Evolutionary conservation across 30 jellyfish, hydroid and myxozoan genomes (phyloP).

Genomic region (Rhopilema esculentum): DNA sequence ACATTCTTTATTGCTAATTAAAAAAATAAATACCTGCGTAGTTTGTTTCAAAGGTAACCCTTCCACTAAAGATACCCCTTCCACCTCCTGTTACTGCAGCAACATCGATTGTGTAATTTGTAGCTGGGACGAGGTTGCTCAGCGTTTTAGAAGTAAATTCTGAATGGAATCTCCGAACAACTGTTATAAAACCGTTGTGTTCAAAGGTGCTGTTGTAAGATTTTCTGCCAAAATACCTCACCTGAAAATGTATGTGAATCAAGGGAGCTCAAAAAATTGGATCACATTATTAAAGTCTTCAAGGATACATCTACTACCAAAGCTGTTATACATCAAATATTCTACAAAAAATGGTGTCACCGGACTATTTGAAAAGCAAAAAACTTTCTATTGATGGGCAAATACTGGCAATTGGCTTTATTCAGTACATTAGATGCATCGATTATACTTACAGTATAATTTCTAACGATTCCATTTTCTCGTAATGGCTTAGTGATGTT

Average conservation of each 20-base stretch:
- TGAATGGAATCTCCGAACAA: neutral
- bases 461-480: constrained; percentile 44
- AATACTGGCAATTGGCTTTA: neutral
- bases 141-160: neutral
- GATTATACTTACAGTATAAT: constrained; percentile 30
- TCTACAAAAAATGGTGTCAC: no score
- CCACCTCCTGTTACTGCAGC: constrained; percentile 82
- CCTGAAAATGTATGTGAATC: neutral
- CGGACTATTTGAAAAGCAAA: no score
- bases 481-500: constrained; percentile 33
- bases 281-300: no score
- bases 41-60: neutral
- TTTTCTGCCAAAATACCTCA: constrained; percentile 12
- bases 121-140: constrained; percentile 63
- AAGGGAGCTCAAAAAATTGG: neutral
- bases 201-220: constrained; percentile 24
- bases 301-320: no score
- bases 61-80: constrained; percentile 27
- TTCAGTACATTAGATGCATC: neutral
- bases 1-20: no score
- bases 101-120: constrained; percentile 48
- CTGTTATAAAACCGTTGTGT: neutral
- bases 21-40: constrained; percentile 12
- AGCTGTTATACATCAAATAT: no score
- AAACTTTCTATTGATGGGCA: no score